Conservation (phyloP, 2,797 vertebrate species). For the Galagoides demidoff region DNA sequence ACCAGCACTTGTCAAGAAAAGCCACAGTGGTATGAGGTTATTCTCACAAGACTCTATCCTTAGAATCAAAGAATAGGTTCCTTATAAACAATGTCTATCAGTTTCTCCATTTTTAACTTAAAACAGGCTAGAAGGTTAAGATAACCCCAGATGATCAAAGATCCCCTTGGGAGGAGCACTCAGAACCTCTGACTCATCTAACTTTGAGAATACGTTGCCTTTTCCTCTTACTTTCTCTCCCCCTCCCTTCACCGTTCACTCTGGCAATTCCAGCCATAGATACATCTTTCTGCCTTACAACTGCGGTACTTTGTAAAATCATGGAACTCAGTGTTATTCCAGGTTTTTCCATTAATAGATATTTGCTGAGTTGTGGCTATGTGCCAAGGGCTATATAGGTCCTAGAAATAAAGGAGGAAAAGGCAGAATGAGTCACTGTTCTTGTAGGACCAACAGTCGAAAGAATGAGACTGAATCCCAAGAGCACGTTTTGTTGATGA, state of each 20-base stretch:
- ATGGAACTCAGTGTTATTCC: not conserved
- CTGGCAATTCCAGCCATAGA: not conserved
- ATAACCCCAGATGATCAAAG: not conserved
- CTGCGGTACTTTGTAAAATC: not conserved
- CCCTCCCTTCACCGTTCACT: not conserved
- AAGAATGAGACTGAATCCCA: not conserved
- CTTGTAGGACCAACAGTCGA: not conserved
- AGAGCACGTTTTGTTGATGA: not conserved
- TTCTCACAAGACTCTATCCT: not conserved
- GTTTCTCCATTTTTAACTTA: conserved; percentile 5
- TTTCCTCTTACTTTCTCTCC: not conserved
- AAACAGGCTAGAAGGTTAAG: not conserved
- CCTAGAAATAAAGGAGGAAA: not conserved
- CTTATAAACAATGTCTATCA: not conserved
- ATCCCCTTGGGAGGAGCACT: not conserved
- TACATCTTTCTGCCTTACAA: not conserved
- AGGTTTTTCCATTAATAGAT: not conserved
- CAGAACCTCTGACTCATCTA: not conserved
- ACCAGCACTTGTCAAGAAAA: not conserved
- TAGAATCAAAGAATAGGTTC: not conserved
- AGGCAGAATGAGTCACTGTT: not conserved
- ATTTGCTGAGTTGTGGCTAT: not conserved
- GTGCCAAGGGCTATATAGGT: not conserved
- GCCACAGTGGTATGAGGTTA: not conserved
- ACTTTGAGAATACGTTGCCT: not conserved